These are phyloP conservation scores for Harpagifer antarcticus DNA, from an alignment of 2,797 vertebrate species.

Conservation along the genomic window DNA sequence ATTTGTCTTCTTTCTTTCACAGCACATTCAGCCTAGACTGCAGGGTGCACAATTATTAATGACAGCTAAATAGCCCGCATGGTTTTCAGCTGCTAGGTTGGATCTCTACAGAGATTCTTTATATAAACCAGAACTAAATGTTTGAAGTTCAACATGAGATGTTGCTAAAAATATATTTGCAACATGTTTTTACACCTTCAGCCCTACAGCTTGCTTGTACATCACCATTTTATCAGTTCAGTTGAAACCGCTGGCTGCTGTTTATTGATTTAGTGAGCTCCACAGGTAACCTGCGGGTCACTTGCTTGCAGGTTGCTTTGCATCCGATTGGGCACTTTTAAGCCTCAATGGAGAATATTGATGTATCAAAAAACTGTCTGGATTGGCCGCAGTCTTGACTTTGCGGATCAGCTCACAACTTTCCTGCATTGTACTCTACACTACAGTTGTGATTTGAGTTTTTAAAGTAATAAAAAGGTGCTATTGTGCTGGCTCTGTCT, in stretches of 20 bases:
- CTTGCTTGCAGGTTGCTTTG: constrained; percentile 11
- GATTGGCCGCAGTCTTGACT: neutral
- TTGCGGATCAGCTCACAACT: neutral
- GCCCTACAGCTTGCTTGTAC: neutral
- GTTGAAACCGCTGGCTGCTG: constrained; percentile 11
- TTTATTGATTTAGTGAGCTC: constrained; percentile 3
- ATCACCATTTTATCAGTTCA: neutral
- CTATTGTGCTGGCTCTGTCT: constrained; percentile 20
- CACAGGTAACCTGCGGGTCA: neutral
- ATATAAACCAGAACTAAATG: constrained; percentile 7
- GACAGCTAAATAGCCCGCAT: no score
- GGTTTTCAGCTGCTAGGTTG: neutral
- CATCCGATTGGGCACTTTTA: constrained; percentile 9
- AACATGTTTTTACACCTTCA: neutral
- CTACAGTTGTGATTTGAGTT: constrained; percentile 33
- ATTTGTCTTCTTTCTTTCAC: neutral
- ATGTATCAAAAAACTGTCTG: neutral
- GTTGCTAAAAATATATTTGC: neutral
- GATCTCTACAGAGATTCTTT: neutral
- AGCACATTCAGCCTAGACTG: neutral
- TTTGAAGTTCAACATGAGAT: neutral
- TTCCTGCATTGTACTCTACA: constrained; percentile 1
- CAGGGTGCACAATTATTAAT: no score
- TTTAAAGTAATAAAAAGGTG: constrained; percentile 28
- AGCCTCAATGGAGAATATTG: no score